Evolutionary conservation across 2,888 invertebrate genomes (phyloP), one percentile per base, ranked within the genome.

Genomic region (Icerya purchasi): DNA sequence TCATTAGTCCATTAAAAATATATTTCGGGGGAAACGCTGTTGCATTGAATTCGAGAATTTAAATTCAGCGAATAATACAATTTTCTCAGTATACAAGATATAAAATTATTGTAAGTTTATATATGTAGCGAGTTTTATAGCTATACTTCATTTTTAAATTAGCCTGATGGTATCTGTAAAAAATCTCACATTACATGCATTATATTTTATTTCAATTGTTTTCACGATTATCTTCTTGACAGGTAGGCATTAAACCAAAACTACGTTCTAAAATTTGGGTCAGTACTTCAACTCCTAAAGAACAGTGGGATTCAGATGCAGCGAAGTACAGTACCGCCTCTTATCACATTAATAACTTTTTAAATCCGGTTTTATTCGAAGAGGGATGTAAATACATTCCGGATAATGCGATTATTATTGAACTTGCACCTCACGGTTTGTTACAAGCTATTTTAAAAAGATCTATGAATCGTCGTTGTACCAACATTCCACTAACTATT

Each of bases 341-440:
- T 58, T 83, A 83, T 67, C 79, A 80, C 65, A 79, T 78, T 10
- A 81, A 81, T 69, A 82, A 81, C 68, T 70, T 81, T 55, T 69
- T 79, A 65, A 82, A 75, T 65, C 79, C 63, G 8, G 63, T 85
- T 0, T 72, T 82, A 21, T 88, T 88, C 70, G 87, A 89, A 68
- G 91, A 91, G 71, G 84, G 86, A 0, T 75, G 86, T 5, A 77
- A 76, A 21, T 77, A 85, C 66, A 82, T 92, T 65, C 90, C 88
- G 1, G 76, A 78, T 57, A 83, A 88, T 68, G 87, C 91, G 0
- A 76, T 91, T 61, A 79, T 83, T 8, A 83, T 93, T 63, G 92
- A 93, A 71, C 81, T 93, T 59, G 90, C 91, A 0, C 92, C 92
- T 0, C 92, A 92, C 66, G 84, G 87, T 18, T 76, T 92, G 0